These are phyloP conservation scores for Patella ulyssiponensis DNA, from an alignment of 2,888 invertebrate species.

Conservation along the genomic window DNA sequence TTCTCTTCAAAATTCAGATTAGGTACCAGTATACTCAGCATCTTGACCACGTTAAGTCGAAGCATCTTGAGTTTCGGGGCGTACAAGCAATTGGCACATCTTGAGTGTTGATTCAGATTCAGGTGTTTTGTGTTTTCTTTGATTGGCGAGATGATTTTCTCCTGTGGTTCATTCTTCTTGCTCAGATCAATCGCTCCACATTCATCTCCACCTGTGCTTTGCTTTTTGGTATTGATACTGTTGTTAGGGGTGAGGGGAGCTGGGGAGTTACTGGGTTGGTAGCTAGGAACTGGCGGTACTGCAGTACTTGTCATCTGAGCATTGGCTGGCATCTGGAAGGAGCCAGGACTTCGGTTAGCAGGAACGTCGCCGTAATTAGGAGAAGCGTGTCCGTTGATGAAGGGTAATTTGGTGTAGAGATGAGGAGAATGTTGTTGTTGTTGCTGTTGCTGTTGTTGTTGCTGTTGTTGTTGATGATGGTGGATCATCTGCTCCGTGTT, in stretches of 20 bases:
- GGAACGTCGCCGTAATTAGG: slow-evolving; percentile 50
- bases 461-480: slow-evolving; percentile 22
- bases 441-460: slow-evolving; percentile 14
- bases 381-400: slow-evolving; percentile 55
- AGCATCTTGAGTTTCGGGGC: slow-evolving; percentile 63
- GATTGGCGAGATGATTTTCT: neutral
- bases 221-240: slow-evolving; percentile 20
- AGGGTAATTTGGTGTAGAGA: slow-evolving; percentile 39
- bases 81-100: slow-evolving; percentile 60
- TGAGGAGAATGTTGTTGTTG: slow-evolving; percentile 37
- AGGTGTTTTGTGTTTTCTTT: neutral
- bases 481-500: slow-evolving; percentile 11
- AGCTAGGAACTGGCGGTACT: slow-evolving; percentile 27
- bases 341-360: slow-evolving; percentile 34
- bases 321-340: slow-evolving; percentile 20
- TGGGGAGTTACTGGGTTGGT: slow-evolving; percentile 32
- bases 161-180: slow-evolving; percentile 45
- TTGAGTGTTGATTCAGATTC: slow-evolving; percentile 23
- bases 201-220: slow-evolving; percentile 40
- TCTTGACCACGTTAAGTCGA: slow-evolving; percentile 68
- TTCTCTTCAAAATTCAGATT: slow-evolving; percentile 70
- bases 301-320: slow-evolving; percentile 16
- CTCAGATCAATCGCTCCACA: slow-evolving; percentile 62
- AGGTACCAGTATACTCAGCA: slow-evolving; percentile 70
- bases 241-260: slow-evolving; percentile 20